Evolutionary conservation across 2,888 invertebrate genomes (phyloP).

Genomic region (Globia sparganii): DNA sequence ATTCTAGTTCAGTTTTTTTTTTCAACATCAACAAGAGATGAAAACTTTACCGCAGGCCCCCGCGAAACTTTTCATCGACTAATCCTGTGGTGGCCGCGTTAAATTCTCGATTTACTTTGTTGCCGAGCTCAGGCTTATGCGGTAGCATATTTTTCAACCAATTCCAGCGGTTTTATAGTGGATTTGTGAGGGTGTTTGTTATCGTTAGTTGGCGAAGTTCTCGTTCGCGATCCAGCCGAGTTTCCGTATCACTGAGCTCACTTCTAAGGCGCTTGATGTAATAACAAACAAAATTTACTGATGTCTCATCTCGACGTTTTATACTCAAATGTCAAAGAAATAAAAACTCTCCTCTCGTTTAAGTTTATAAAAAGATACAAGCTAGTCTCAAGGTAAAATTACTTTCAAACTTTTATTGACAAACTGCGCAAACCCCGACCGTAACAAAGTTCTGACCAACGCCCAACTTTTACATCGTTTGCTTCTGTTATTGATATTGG

Average conservation of each 20-base stretch:
- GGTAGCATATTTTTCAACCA: constrained; percentile 87
- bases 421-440: constrained; percentile 77
- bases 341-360: constrained; percentile 73
- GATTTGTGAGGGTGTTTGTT: constrained; percentile 83
- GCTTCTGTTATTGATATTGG: constrained; percentile 84
- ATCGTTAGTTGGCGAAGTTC: constrained; percentile 81
- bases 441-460: constrained; percentile 84
- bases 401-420: constrained; percentile 86
- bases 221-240: constrained; percentile 53
- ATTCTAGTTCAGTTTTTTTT: constrained; percentile 77
- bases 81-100: constrained; percentile 85
- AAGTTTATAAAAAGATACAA: constrained; percentile 81
- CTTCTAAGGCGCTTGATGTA: constrained; percentile 29
- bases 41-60: constrained; percentile 81
- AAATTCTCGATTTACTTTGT: constrained; percentile 88
- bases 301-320: constrained; percentile 57
- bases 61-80: constrained; percentile 84
- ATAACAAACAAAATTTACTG: constrained; percentile 63
- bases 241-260: constrained; percentile 51
- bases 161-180: constrained; percentile 80
- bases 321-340: constrained; percentile 70
- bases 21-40: constrained; percentile 86
- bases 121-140: constrained; percentile 82
- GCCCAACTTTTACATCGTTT: constrained; percentile 80
- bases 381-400: constrained; percentile 82